phyloP scores from a whole-genome alignment of 2,888 invertebrate species.

The Aphrophora alni region DNA sequence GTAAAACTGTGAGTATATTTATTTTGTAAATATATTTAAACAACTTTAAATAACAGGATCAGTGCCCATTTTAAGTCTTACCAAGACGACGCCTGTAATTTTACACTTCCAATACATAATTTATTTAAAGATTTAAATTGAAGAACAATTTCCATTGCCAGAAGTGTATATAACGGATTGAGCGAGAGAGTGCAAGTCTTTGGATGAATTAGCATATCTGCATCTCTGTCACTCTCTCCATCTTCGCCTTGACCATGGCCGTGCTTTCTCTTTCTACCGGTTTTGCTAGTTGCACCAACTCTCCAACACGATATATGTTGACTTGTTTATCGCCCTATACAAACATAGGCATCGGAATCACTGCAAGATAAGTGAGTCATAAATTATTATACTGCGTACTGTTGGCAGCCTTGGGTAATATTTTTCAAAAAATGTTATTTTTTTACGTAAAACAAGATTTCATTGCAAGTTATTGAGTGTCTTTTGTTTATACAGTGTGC shows the following conservation, averaged over 20 bases:
- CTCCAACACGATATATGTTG: background rate
- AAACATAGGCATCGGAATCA: background rate
- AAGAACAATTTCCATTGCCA: background rate
- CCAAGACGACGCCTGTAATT: no score
- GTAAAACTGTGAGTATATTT: no score
- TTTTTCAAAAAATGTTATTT: no score
- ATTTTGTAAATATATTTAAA: no score
- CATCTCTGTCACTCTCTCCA: background rate
- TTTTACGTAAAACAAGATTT: no score
- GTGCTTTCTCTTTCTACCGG: background rate
- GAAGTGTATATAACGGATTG: background rate
- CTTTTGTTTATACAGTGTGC: no score
- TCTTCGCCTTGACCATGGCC: background rate
- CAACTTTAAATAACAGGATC: no score
- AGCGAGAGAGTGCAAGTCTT: background rate
- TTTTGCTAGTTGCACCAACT: background rate
- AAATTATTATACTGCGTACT: background rate
- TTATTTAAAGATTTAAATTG: no score
- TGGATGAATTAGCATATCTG: background rate
- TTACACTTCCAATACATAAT: no score
- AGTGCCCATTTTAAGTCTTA: no score
- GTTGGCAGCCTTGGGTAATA: background rate
- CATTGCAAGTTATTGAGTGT: no score
- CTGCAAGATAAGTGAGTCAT: background rate
- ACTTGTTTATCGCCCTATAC: background rate